Percentiles rank a stretch among this genome's conserved stretches.
Evolutionary conservation across 2,113 vertebrate genomes (phyloP).

Genomic region (Aptenodytes patagonicus): DNA sequence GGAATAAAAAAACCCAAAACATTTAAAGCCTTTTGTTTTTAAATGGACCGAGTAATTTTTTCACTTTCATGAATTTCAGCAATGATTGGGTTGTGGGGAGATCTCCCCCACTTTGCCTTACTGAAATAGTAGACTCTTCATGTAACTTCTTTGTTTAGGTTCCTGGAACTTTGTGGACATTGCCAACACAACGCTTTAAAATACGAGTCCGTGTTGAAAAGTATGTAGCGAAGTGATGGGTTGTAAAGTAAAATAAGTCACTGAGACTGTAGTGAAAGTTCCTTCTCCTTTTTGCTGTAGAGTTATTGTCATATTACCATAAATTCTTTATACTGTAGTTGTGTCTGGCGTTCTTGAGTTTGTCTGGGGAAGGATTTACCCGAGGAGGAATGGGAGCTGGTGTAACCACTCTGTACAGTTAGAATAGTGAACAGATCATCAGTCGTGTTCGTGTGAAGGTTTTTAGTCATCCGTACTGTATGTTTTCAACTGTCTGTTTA

Average conservation of each 20-base stretch:
- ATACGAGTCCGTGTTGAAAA: not conserved
- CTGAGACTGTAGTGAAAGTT: not conserved
- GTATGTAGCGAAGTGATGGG: not conserved
- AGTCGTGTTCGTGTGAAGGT: not conserved
- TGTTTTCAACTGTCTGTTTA: not conserved
- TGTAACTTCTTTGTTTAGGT: not conserved
- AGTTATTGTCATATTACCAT: not conserved
- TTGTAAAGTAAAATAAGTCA: not conserved
- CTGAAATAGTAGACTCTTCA: not conserved
- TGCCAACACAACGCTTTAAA: not conserved
- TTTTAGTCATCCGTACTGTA: not conserved
- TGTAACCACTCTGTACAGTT: not conserved
- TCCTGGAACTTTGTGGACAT: not conserved
- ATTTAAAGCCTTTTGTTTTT: not conserved
- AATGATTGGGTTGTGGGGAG: not conserved
- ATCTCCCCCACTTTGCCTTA: not conserved
- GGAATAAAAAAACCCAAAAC: not conserved
- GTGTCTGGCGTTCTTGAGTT: not conserved
- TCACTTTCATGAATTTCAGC: not conserved
- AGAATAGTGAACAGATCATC: not conserved
- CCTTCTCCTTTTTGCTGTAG: not conserved
- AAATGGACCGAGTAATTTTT: not conserved
- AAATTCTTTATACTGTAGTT: not conserved
- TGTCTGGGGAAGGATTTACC: not conserved
- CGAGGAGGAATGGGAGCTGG: not conserved